These are phyloP conservation scores for Geopemphigus sp. DNA, from an alignment of 1,140 invertebrate species.

Conservation along the genomic window DNA sequence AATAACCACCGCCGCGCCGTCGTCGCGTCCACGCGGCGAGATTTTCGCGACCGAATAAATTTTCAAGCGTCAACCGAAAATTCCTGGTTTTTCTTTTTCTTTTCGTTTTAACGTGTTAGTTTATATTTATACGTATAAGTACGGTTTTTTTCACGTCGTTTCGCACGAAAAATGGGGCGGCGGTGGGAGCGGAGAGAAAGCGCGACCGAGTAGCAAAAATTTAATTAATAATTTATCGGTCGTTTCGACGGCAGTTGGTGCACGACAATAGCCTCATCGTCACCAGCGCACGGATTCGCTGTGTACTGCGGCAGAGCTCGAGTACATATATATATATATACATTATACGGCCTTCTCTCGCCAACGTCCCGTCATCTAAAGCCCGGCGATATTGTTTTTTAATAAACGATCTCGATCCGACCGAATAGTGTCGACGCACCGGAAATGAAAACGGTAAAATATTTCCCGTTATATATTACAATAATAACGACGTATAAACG, in stretches of 20 bases:
- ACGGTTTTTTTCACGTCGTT: not conserved
- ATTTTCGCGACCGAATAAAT: conserved; percentile 26
- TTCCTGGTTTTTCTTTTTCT: conserved; percentile 27
- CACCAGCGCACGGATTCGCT: not conserved
- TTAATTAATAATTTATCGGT: conserved; percentile 46
- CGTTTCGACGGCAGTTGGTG: conserved; percentile 23
- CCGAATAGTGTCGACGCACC: not conserved
- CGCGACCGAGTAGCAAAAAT: not conserved
- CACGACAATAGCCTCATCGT: conserved; percentile 5
- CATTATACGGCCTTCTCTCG: not conserved
- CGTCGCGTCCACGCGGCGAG: not conserved
- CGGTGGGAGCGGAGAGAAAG: too few species aligned
- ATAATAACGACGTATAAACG: conserved; percentile 10
- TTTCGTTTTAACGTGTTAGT: too few species aligned
- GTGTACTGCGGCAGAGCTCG: not conserved
- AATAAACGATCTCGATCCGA: conserved; percentile 15
- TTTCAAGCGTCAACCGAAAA: conserved; percentile 20
- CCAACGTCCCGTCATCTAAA: too few species aligned
- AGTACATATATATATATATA: not conserved
- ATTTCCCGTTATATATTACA: not conserved
- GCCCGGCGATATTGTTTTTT: conserved; percentile 23
- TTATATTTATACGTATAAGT: too few species aligned
- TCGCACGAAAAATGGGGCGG: not conserved
- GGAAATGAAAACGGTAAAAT: conserved; percentile 32
- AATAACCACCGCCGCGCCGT: not conserved